Evolutionary conservation across 2,113 vertebrate species (phyloP), one percentile per base, ranked within the genome.

Genomic region (Mugil cephalus): DNA sequence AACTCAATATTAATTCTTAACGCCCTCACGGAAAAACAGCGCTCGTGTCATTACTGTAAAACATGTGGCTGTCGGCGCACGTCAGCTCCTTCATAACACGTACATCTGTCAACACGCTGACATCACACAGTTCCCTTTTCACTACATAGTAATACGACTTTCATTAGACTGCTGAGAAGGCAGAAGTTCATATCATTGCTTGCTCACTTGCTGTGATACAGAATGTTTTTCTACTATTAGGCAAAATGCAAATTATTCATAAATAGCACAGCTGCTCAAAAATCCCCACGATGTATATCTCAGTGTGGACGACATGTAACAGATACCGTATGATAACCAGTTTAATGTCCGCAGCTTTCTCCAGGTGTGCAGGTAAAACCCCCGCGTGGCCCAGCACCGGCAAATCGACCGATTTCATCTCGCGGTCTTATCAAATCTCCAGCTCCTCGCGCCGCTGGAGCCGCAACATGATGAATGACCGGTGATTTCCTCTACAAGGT

Each of bases 401-500:
- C 67, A 77, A 69, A 74, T 51, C 2, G 2, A 13, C 54, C 6
- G 0, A 58, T 66, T 59, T 61, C 8, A 71, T 80, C 77, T 85
- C 58, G 55, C 42, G 74, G 53, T 82, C 69, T 64, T 34, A 79
- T 87, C 74, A 74, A 19, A 81, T 69, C 81, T 78, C 13, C 56
- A 51, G 58, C 53, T 77, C n/a, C 17, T 38, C 43, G 39, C 81
- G 18, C 72, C 42, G 10, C 38, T 46, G 56, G 51, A 78, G 76
- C 69, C 36, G 17, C 6, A 68, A 39, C 70, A 48, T 88, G 89
- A 89, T 83, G 48, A 65, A 87, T 46, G 67, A 38, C 15, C 47
- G 21, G 66, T 68, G 74, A 81, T 86, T 91, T 87, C 70, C 79
- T 85, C 72, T 56, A 69, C 83, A 88, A 90, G 83, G 87, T 88